Conservation (phyloP, 2,797 vertebrate genomes). For the Cryptoprocta ferox region DNA sequence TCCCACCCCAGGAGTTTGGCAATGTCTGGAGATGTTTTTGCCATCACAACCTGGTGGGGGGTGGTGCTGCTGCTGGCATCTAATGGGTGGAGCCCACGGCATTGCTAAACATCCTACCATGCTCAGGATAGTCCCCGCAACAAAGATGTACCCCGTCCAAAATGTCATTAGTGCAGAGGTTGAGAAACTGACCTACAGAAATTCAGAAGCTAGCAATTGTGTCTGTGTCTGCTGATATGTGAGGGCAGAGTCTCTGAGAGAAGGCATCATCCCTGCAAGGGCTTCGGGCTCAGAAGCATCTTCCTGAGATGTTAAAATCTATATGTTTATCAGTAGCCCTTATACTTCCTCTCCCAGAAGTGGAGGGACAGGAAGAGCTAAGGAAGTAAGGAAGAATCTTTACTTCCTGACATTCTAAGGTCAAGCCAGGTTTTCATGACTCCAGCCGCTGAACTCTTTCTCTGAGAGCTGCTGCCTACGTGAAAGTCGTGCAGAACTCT, state of each 20-base stretch:
- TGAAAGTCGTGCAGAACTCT: neutral
- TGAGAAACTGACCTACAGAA: neutral
- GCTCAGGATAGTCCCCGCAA: neutral
- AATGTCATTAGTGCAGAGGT: neutral
- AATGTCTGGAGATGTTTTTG: neutral
- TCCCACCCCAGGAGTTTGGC: neutral
- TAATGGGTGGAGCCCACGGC: neutral
- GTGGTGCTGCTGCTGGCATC: rapidly evolving
- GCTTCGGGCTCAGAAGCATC: neutral
- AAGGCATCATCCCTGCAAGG: neutral
- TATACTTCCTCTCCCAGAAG: neutral
- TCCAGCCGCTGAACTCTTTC: neutral
- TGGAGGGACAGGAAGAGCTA: constrained; percentile 79
- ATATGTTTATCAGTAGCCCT: neutral
- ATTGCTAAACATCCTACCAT: neutral
- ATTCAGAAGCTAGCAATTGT: neutral
- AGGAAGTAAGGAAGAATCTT: constrained; percentile 82
- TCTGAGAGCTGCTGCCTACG: neutral
- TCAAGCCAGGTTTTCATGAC: constrained; percentile 34
- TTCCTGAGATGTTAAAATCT: neutral
- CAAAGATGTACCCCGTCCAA: neutral
- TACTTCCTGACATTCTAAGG: constrained; percentile 38
- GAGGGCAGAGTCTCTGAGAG: neutral
- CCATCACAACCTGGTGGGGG: neutral
- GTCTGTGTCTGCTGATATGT: neutral